Percentiles rank a stretch among this genome's conserved stretches.
phyloP scores from a whole-genome alignment of 1,140 invertebrate species.

The Aphelinus certus region DNA sequence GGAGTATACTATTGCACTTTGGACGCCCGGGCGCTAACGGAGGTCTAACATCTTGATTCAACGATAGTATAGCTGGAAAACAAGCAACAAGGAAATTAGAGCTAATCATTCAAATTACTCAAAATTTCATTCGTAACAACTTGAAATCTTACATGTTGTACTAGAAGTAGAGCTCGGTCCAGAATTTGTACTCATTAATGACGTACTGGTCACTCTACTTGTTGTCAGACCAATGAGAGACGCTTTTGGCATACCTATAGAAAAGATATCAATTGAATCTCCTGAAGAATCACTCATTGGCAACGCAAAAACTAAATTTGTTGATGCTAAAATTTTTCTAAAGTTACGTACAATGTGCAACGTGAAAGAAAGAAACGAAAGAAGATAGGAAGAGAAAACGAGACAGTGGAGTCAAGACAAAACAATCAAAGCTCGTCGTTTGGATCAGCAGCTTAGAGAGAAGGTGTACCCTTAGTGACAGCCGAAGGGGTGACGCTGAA shows the following conservation, averaged over 20 bases:
- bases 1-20: constrained; percentile 92
- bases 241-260: constrained; percentile 79
- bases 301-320: too few species aligned
- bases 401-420: too few species aligned
- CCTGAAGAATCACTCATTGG: not conserved
- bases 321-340: not conserved
- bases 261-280: not conserved
- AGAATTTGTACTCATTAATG: constrained; percentile 76
- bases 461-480: constrained; percentile 67
- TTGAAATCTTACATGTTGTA: constrained; percentile 69
- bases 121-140: not conserved
- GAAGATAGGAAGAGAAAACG: not conserved
- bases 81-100: not conserved
- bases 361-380: constrained; percentile 32
- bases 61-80: constrained; percentile 65
- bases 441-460: not conserved
- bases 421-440: too few species aligned
- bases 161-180: constrained; percentile 75
- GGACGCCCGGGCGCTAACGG: constrained; percentile 81
- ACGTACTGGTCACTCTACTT: constrained; percentile 72
- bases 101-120: constrained; percentile 8
- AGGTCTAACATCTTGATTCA: constrained; percentile 68
- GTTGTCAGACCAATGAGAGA: constrained; percentile 80
- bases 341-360: constrained; percentile 11
- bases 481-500: constrained; percentile 83